A percentile compares a stretch with the other conserved stretches of the same genome.
phyloP scores from a whole-genome alignment of 2,888 invertebrate genomes.

The Bibio marci region DNA sequence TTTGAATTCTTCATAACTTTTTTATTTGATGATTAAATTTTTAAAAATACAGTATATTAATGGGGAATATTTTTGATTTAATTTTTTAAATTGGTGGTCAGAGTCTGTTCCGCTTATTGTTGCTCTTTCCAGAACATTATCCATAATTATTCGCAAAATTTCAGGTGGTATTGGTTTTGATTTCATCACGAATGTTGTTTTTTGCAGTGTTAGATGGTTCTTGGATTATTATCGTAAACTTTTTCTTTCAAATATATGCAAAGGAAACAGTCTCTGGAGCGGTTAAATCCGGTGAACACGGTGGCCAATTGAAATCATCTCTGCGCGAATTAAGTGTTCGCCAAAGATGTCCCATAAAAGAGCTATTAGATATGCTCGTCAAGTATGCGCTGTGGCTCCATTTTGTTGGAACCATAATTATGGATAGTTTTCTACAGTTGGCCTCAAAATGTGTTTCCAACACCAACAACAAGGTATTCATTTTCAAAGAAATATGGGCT shows the following conservation, averaged over 20 bases:
- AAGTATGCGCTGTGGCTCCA: slow-evolving; percentile 5
- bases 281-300: neutral
- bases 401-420: slow-evolving; percentile 7
- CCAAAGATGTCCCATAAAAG: slow-evolving; percentile 1
- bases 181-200: neutral
- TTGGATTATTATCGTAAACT: neutral
- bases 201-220: neutral
- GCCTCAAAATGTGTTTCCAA: slow-evolving; percentile 6
- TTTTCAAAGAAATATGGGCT: slow-evolving; percentile 3
- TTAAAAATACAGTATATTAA: neutral
- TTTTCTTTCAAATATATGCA: slow-evolving; percentile 1
- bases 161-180: neutral
- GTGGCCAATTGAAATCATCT: neutral
- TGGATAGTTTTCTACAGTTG: slow-evolving; percentile 4
- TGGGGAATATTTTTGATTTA: neutral
- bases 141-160: neutral
- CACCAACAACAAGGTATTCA: neutral
- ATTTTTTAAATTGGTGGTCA: neutral
- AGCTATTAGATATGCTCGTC: neutral
- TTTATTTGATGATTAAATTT: neutral
- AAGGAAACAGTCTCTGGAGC: neutral
- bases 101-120: neutral
- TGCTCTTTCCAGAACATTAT: slow-evolving; percentile 2
- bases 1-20: neutral
- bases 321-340: neutral